Evolutionary conservation across 2,113 vertebrate genomes (phyloP), one percentile per base, ranked within the genome.

Genomic region (Perccottus glenii): DNA sequence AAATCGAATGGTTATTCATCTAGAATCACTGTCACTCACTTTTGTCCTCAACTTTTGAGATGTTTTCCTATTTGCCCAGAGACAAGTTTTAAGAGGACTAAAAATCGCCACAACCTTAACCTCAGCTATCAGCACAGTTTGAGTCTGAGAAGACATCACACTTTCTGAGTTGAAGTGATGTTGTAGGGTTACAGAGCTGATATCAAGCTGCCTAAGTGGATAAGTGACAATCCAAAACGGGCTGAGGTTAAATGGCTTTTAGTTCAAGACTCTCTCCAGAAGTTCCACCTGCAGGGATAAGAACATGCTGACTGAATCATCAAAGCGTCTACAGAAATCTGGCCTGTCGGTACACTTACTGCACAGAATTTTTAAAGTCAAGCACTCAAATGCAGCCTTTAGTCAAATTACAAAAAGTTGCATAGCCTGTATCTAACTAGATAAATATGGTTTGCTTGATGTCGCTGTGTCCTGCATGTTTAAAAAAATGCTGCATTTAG

Each of bases 251-350:
- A 67, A 56, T 6, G 9, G 52, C 70, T 74, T 55, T 40, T 1
- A 12, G 27, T 14, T 66, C 1, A 0, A 68, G 50, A 36, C 47
- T 50, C 58, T 50, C 58, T 56, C 2, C 63, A 52, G 59, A 60
- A 72, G 50, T 52, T 67, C 19, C 60, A 67, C 63, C 60, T 67
- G 67, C 67, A 43, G 46, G 19, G 60, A 38, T 42, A 55, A 60
- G 62, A 68, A 71, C 67, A 64, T 27, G 16, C 45, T 15, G 32
- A 51, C 40, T 72, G 70, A 78, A 43, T 67, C 49, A 71, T 82
- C 44, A 61, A 36, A 75, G 63, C 36, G 16, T 32, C 48, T 56
- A 38, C 44, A 50, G 27, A 55, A 55, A 36, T 38, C 12, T 11
- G 52, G 32, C 33, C 52, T 36, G 32, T 36, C 35, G 5, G 8